Evolutionary conservation across 2,113 vertebrate species (phyloP), one percentile per base, ranked within the genome.

Genomic region (Pluvialis apricaria): DNA sequence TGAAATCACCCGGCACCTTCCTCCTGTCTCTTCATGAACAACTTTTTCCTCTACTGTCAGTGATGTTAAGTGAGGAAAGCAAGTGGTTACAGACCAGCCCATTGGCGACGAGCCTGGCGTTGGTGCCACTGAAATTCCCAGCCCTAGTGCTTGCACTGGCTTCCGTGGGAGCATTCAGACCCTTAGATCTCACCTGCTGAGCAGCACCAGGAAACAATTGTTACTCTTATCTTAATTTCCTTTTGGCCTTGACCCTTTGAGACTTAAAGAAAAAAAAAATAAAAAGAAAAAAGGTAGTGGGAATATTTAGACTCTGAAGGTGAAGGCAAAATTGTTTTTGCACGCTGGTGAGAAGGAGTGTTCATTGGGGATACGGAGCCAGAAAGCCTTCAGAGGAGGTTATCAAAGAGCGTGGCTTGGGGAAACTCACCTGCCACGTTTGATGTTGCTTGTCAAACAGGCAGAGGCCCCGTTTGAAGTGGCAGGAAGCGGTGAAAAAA

Each of bases 381-480:
- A 90, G 79, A 88, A 97, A 51, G 42, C 36, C 34, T 75, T 69
- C 52, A 38, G 73, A 81, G 40, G 47, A 76, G 57, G 8, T 89
- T 77, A 86, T 94, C 82, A 96, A 93, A 97, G 86, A 34, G 26
- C 77, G 65, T 71, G 92, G 60, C 94, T 96, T 36, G 61, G 61
- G 92, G 94, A 91, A 92, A 88, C 71, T 92, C 96, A 93, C 86
- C 91, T 96, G 95, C 54, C 55, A 20, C 1, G 1, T 97, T 93
- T 97, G 93, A 97, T 93, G 72, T 91, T 86, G 70, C 55, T 79
- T 88, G 75, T 92, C 28, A 84, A 92, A 87, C 58, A 57, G 0
- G 4, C 28, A 61, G n/a, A 12, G 18, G 47, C 8, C n/a, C 52
- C 0, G 3, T 96, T 91, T 92, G 88, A 97, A 96, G 84, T 38